Evolutionary conservation across 1,140 invertebrate genomes (phyloP), one percentile per base, ranked within the genome.

Genomic region (Cherax quadricarinatus): DNA sequence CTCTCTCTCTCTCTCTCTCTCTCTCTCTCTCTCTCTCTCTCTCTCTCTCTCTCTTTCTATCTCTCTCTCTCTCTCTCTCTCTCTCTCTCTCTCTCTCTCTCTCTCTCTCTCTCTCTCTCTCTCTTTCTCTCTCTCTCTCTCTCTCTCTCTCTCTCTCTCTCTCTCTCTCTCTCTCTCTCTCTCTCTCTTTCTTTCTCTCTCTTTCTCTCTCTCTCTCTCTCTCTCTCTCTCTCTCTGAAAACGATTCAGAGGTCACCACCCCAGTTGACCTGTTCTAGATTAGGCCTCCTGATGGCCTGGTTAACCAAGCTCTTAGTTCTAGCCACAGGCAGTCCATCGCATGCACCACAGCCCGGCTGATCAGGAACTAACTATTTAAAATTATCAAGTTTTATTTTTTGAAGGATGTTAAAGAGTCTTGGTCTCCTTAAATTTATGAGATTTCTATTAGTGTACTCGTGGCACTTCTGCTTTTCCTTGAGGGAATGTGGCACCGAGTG

Each of bases 181-280:
- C 60, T 0, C 60, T 48, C 60, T 24, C 60, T 48, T 60, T 66
- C 57, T 66, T 1, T 48, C 21, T 53, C 82, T n/a, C 49, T 84
- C 82, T 60, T 51, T 84, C 82, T 57, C 82, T 84, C 82, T 84
- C 82, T 84, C 82, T 84, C 82, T 84, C 82, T n/a, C 49, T 84
- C 82, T 60, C 82, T 84, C 82, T 57, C 82, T 84, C 82, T 84
- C 82, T 84, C 82, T 84, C 82, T 84, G 30, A 41, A 41, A 41
- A 41, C 30, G 30, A 41, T 41, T 41, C 30, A 41, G 30, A 41
- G 30, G 30, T 41, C 30, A 41, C 30, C 30, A 2, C 30, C 30
- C 30, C 30, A 41, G 30, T 2, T 41, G 30, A 41, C 30, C 30
- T 41, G 30, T 41, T 41, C 30, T 41, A 41, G 2, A 41, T 2